A percentile compares a stretch with the other conserved stretches of the same genome.
Evolutionary conservation across 2,888 invertebrate genomes (phyloP).

Genomic region (Melikaiella ostensackeni): DNA sequence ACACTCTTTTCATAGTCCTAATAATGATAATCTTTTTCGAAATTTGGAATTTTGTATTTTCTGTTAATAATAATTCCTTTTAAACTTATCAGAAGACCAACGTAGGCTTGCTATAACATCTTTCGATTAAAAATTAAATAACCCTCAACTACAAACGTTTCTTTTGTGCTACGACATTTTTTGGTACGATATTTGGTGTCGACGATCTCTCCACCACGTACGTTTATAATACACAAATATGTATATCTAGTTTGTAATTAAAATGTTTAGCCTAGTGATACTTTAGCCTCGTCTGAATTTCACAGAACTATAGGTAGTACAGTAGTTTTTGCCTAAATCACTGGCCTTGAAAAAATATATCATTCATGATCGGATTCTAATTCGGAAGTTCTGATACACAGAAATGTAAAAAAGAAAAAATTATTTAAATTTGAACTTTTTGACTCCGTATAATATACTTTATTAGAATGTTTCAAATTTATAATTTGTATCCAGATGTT

Average conservation of each 20-base stretch:
- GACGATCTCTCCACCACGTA: constrained; percentile 23
- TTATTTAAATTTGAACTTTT: not conserved
- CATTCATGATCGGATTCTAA: not conserved
- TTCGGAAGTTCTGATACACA: not conserved
- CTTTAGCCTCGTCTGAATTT: constrained; percentile 20
- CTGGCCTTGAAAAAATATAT: not conserved
- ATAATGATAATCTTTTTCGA: not conserved
- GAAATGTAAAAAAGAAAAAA: not conserved
- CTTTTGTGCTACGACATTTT: constrained; percentile 51
- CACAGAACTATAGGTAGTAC: constrained; percentile 2
- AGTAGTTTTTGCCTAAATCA: not conserved
- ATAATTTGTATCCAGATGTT: too few relatives aligned
- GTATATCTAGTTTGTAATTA: constrained; percentile 14
- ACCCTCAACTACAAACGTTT: constrained; percentile 13
- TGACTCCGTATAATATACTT: too few relatives aligned
- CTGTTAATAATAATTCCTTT: not conserved
- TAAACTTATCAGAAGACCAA: not conserved
- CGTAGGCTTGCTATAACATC: constrained; percentile 2
- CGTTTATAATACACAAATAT: constrained; percentile 15
- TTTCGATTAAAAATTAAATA: constrained; percentile 23
- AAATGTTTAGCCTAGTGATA: constrained; percentile 44
- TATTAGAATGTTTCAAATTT: too few relatives aligned
- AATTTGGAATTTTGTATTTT: not conserved
- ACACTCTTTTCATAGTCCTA: not conserved
- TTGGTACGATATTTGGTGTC: constrained; percentile 34